Evolutionary conservation across 1,140 invertebrate species (phyloP).

Genomic region (Odontomachus brunneus): DNA sequence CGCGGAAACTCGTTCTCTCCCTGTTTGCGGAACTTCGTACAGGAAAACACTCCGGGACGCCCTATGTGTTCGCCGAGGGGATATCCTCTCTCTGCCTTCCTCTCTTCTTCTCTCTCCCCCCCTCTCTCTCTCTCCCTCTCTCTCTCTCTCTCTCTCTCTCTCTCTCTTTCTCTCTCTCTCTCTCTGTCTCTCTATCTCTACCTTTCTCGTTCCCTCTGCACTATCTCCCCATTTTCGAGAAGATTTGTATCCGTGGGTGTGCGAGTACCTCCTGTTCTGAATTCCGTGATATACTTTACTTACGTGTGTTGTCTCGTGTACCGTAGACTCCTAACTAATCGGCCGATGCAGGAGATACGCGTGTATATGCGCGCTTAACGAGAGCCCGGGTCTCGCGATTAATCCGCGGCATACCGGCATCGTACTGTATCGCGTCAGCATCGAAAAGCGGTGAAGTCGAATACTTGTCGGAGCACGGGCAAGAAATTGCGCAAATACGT

Average conservation of each 20-base stretch:
- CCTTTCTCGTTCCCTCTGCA: constrained; percentile 1
- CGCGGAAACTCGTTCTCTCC: constrained; percentile 35
- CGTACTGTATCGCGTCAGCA: not conserved
- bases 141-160: not conserved
- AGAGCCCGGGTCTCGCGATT: constrained; percentile 13
- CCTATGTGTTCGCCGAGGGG: constrained; percentile 44
- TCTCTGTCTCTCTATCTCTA: not conserved
- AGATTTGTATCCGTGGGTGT: constrained; percentile 68
- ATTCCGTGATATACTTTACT: constrained; percentile 68
- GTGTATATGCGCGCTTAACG: not conserved
- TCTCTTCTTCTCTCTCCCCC: not conserved
- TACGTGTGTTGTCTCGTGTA: constrained; percentile 42
- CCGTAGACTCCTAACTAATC: constrained; percentile 22
- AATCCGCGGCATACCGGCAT: constrained; percentile 15
- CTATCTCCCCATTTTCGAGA: constrained; percentile 58
- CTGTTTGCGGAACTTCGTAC: constrained; percentile 61
- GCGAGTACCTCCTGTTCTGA: constrained; percentile 62
- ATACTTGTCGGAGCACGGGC: not conserved
- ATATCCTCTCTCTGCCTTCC: constrained; percentile 22
- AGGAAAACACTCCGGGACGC: constrained; percentile 54
- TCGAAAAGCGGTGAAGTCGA: constrained; percentile 20
- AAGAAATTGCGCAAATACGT: constrained; percentile 40
- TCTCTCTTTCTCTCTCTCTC: not conserved
- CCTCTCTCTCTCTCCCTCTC: constrained; percentile 9
- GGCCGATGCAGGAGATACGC: constrained; percentile 10